Evolutionary conservation across 2,797 vertebrate species (phyloP).

Genomic region (Anguilla anguilla): DNA sequence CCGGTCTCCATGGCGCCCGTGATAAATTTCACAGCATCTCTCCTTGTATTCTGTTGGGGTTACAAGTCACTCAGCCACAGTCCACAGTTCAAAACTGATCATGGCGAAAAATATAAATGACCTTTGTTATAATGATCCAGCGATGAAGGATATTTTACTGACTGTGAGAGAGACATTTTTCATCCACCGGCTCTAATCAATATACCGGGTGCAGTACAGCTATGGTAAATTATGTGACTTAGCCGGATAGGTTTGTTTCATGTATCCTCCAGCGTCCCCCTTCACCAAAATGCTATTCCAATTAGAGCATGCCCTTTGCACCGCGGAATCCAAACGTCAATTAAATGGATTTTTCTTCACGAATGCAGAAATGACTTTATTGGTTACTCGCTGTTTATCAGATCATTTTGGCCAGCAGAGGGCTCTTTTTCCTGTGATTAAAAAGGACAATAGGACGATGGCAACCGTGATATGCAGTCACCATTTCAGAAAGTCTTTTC

Average conservation of each 20-base stretch:
- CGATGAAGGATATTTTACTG: not conserved
- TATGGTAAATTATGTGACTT: not conserved
- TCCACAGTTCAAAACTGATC: not conserved
- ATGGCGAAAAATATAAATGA: not conserved
- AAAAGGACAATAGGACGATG: not conserved
- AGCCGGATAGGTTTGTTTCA: not conserved
- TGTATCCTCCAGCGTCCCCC: not conserved
- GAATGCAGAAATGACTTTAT: not conserved
- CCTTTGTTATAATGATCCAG: not conserved
- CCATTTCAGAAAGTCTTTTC: not conserved
- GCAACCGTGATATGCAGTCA: not conserved
- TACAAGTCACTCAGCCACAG: not conserved
- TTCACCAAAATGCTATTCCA: not conserved
- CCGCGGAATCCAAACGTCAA: not conserved
- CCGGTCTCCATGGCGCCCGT: not conserved
- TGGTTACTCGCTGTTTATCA: not conserved
- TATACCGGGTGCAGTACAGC: not conserved
- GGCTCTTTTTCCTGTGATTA: not conserved
- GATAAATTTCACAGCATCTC: not conserved
- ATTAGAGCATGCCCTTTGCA: not conserved
- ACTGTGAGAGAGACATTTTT: not conserved
- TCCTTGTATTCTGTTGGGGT: not conserved
- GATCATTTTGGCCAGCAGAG: conserved; percentile 33
- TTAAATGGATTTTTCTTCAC: conserved; percentile 1
- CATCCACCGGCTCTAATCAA: not conserved